These are phyloP conservation scores for Empidonax traillii DNA, from an alignment of 2,113 vertebrate genomes.

Conservation along the genomic window DNA sequence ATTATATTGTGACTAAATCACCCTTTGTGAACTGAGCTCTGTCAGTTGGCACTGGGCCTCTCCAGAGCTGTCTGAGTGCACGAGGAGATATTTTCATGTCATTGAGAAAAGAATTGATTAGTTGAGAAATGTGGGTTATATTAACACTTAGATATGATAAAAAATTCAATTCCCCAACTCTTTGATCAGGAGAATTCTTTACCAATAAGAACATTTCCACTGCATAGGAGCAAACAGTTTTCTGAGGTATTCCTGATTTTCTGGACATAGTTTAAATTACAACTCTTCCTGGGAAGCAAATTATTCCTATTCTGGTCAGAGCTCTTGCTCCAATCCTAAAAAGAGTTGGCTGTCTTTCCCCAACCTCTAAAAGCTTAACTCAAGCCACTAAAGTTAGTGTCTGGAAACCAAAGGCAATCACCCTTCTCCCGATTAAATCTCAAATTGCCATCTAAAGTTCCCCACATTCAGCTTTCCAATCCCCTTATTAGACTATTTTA, in stretches of 20 bases:
- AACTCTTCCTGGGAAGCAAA: conserved; percentile 1
- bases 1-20: neutral
- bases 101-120: neutral
- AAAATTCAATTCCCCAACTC: neutral
- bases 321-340: conserved; percentile 42
- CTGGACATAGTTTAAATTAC: neutral
- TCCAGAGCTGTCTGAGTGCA: neutral
- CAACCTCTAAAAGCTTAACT: conserved; percentile 55
- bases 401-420: conserved; percentile 63
- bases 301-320: conserved; percentile 53
- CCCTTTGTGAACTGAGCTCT: neutral
- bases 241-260: neutral
- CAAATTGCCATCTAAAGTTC: conserved; percentile 53
- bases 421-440: conserved; percentile 62
- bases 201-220: conserved; percentile 24
- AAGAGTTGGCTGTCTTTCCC: conserved; percentile 44
- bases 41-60: neutral
- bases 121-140: neutral
- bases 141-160: neutral
- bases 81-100: neutral
- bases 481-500: conserved; percentile 62
- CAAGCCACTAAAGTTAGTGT: conserved; percentile 61
- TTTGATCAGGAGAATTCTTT: neutral
- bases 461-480: conserved; percentile 53
- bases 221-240: neutral